Evolutionary conservation across 2,797 vertebrate genomes (phyloP).

Genomic region (Premnoplex brunnescens): DNA sequence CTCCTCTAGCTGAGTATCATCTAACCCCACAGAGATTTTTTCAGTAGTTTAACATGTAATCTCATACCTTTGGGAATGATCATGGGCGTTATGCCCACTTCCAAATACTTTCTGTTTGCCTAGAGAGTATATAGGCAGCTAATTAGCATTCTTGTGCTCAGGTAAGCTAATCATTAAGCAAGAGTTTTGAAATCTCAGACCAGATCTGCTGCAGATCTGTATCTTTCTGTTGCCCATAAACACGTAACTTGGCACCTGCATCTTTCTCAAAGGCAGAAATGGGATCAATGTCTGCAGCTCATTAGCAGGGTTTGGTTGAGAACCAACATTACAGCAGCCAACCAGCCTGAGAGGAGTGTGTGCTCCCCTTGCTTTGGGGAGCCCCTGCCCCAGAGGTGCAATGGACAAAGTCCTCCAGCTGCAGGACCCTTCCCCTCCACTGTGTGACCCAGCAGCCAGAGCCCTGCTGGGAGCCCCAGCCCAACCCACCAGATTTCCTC

Average conservation of each 20-base stretch:
- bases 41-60: neutral
- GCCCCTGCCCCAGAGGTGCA: neutral
- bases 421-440: neutral
- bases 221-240: neutral
- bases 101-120: neutral
- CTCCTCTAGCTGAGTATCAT: neutral
- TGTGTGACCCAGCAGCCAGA: neutral
- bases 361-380: neutral
- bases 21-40: neutral
- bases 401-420: neutral
- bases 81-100: neutral
- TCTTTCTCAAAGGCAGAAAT: neutral
- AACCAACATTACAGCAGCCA: neutral
- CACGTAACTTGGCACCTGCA: neutral
- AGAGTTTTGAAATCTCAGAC: neutral
- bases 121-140: neutral
- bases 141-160: neutral
- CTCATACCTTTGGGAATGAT: neutral
- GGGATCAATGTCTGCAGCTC: neutral
- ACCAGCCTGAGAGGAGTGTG: neutral
- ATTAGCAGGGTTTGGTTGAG: neutral
- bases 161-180: neutral
- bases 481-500: neutral
- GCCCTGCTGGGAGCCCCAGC: accelerated
- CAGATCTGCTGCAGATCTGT: neutral